Percentiles rank a stretch among this genome's conserved stretches.
phyloP scores from a whole-genome alignment of 2,113 vertebrate species.

The Bubalus kerabau region DNA sequence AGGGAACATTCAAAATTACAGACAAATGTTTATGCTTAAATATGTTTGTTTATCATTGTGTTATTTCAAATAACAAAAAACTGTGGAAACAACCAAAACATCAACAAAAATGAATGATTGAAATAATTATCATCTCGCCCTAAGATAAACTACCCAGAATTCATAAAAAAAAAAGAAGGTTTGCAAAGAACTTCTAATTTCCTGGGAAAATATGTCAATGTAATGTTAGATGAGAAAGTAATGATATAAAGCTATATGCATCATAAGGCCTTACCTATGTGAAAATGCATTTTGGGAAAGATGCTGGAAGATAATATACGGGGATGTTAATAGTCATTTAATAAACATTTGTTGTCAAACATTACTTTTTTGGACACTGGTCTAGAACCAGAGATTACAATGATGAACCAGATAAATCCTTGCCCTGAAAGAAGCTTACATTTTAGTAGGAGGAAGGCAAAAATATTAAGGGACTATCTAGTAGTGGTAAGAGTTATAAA shows the following conservation, averaged over 20 bases:
- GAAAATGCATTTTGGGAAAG: not conserved
- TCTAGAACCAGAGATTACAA: not conserved
- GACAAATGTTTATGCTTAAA: not conserved
- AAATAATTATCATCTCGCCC: not conserved
- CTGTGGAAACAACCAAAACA: not conserved
- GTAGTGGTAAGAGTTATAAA: not conserved
- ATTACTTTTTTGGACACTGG: not conserved
- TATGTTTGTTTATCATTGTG: not conserved
- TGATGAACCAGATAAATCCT: not conserved
- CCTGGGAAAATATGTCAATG: not conserved
- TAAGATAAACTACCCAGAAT: not conserved
- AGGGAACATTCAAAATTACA: not conserved
- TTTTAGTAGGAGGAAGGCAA: not conserved
- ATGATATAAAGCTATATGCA: not conserved
- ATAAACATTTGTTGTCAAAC: not conserved
- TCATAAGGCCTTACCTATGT: not conserved
- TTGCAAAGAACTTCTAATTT: not conserved
- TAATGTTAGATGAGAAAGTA: not conserved
- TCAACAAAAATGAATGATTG: not conserved
- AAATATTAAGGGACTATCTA: not conserved
- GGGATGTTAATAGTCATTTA: not conserved
- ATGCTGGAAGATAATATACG: not conserved
- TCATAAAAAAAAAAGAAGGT: not conserved
- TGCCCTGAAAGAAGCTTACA: not conserved
- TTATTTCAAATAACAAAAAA: not conserved